These are phyloP conservation scores for Escarpia spicata DNA, from an alignment of 2,888 invertebrate species.

Conservation along the genomic window DNA sequence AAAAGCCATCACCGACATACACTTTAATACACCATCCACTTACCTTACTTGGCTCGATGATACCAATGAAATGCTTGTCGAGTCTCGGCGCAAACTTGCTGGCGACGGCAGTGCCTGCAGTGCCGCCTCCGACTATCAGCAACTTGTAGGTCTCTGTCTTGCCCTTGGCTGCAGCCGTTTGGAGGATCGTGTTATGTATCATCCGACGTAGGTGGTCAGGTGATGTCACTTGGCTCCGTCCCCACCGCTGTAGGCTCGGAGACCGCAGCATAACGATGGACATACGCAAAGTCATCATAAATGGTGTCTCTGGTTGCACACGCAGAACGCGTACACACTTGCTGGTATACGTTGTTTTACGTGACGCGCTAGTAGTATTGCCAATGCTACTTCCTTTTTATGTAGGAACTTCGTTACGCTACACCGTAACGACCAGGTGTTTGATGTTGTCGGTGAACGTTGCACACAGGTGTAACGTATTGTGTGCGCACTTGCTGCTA, in stretches of 20 bases:
- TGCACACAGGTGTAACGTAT: neutral
- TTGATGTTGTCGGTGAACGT: neutral
- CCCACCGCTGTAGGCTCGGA: neutral
- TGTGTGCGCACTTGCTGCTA: too few relatives aligned
- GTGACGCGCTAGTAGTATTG: neutral
- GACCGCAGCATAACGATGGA: neutral
- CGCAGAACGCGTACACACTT: neutral
- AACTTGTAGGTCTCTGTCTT: constrained; percentile 70
- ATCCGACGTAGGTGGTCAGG: neutral
- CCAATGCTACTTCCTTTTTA: neutral
- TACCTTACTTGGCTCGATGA: constrained; percentile 82
- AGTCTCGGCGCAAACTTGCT: constrained; percentile 82
- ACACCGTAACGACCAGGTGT: neutral
- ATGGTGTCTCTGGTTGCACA: neutral
- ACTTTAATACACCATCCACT: constrained; percentile 28
- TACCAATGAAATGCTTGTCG: constrained; percentile 79
- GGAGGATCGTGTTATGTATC: neutral
- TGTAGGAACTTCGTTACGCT: neutral
- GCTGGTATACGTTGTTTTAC: neutral
- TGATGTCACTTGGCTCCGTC: neutral
- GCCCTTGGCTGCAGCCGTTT: neutral
- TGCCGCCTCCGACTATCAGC: constrained; percentile 92
- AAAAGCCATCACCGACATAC: neutral
- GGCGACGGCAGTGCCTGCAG: constrained; percentile 90
- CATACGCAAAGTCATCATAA: neutral